Conservation (phyloP, 1,140 invertebrate species). For the Bombus balteatus region DNA sequence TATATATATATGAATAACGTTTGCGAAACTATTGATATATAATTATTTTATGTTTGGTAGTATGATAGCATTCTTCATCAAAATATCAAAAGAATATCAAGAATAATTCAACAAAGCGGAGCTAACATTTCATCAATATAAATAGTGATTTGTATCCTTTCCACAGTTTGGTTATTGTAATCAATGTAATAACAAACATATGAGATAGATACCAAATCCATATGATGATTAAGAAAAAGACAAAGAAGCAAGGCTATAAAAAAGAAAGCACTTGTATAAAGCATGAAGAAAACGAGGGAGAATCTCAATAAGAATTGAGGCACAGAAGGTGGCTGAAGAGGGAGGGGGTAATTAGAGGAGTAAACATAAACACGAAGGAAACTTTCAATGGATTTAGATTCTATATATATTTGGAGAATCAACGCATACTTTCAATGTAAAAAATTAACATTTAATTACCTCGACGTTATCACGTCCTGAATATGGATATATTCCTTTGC, state of each 20-base stretch:
- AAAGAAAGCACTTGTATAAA: not conserved
- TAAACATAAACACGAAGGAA: conserved; percentile 79
- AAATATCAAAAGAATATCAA: not conserved
- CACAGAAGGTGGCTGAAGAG: conserved; percentile 49
- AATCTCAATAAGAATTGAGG: conserved; percentile 19
- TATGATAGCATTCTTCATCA: not conserved
- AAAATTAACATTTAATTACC: conserved; percentile 36
- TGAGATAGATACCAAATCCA: conserved; percentile 5
- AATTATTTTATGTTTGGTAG: not conserved
- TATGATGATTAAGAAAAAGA: not conserved
- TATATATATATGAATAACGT: not conserved
- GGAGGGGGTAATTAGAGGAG: conserved; percentile 74
- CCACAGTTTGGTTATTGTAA: conserved; percentile 24
- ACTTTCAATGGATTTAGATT: conserved; percentile 34
- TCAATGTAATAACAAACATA: conserved; percentile 7
- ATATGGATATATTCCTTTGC: conserved; percentile 47
- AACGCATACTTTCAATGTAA: not conserved
- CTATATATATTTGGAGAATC: not conserved
- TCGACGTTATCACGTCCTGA: conserved; percentile 46
- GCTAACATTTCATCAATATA: not conserved
- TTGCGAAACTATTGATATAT: not conserved
- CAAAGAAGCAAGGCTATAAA: not conserved
- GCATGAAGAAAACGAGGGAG: conserved; percentile 46
- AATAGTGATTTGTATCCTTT: not conserved
- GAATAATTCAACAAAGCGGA: not conserved